phyloP scores from a whole-genome alignment of 2,797 vertebrate species.

The Acanthiza pusilla region DNA sequence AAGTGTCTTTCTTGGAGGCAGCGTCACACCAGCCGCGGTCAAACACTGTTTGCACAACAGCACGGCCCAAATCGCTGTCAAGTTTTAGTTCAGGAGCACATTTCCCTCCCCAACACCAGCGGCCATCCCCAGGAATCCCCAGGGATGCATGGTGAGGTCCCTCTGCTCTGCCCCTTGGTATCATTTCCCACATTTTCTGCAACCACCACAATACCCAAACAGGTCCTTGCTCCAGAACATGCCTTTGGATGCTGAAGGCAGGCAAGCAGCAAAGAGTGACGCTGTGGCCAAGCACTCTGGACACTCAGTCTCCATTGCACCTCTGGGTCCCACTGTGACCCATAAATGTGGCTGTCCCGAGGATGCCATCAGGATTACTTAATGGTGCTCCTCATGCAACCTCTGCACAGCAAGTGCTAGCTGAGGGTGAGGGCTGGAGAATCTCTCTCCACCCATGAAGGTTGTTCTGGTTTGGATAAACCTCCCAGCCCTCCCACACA shows the following conservation, averaged over 20 bases:
- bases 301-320: background rate
- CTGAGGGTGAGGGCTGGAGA: background rate
- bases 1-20: background rate
- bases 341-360: background rate
- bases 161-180: background rate
- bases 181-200: rapidly evolving
- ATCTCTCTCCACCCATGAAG: background rate
- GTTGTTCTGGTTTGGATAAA: background rate
- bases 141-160: rapidly evolving
- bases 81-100: rapidly evolving
- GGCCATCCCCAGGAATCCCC: background rate
- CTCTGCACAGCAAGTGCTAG: background rate
- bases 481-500: background rate
- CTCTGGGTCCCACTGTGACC: background rate
- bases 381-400: background rate
- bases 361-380: background rate
- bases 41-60: background rate
- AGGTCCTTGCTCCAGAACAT: background rate
- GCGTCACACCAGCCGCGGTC: rapidly evolving
- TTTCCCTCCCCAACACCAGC: background rate
- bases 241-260: background rate
- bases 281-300: rapidly evolving
- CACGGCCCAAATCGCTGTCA: rapidly evolving
- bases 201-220: background rate
- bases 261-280: background rate